Evolutionary conservation across 2,797 vertebrate genomes (phyloP).

Genomic region (Cyclopterus lumpus): DNA sequence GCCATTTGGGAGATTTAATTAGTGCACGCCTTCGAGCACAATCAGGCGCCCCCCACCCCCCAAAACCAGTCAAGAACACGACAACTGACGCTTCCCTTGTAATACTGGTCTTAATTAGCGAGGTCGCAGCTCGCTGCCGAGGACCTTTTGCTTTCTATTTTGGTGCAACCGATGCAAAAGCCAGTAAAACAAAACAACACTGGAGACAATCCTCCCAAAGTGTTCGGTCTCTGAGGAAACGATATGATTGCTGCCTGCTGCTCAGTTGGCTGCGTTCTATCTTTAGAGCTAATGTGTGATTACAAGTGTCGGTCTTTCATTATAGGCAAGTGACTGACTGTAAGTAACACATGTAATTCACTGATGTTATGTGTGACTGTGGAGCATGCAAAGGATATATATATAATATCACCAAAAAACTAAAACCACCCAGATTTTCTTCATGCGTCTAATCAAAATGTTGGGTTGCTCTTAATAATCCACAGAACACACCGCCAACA

Average conservation of each 20-base stretch:
- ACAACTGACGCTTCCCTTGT: constrained; percentile 63
- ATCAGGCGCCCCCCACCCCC: constrained; percentile 33
- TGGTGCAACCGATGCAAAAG: constrained; percentile 42
- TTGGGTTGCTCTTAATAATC: neutral
- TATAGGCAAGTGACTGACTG: constrained; percentile 56
- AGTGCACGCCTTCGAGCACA: constrained; percentile 69
- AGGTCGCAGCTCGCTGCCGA: constrained; percentile 48
- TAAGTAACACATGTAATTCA: constrained; percentile 42
- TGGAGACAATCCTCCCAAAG: constrained; percentile 35
- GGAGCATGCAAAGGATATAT: constrained; percentile 6
- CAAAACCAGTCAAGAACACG: constrained; percentile 53
- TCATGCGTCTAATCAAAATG: neutral
- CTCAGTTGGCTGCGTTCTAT: constrained; percentile 54
- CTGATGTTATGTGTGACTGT: constrained; percentile 22
- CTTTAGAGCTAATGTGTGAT: constrained; percentile 77
- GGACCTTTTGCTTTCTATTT: constrained; percentile 67
- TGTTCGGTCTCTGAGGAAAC: constrained; percentile 62
- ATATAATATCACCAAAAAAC: too few species aligned
- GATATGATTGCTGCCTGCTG: constrained; percentile 65
- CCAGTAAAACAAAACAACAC: constrained; percentile 37
- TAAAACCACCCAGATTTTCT: neutral
- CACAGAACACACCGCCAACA: neutral
- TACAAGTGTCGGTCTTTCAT: constrained; percentile 73
- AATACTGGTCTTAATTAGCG: constrained; percentile 70
- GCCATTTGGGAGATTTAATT: constrained; percentile 84